Percentiles rank a stretch among this genome's conserved stretches.
Conservation (phyloP, 2,113 vertebrate genomes). For the Cairina moschata region DNA sequence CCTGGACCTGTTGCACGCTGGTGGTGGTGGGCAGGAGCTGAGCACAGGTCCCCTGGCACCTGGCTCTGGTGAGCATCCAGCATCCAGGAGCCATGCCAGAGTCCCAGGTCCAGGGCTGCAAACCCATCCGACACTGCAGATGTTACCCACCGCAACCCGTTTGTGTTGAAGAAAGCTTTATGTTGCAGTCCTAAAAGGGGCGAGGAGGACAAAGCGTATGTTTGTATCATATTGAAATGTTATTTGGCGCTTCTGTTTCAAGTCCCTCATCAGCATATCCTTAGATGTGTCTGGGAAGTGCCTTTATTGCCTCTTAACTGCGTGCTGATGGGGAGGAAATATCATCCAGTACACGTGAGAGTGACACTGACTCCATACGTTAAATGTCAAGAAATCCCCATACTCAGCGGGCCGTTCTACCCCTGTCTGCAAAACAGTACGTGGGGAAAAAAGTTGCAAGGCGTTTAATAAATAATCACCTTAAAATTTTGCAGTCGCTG, state of each 20-base stretch:
- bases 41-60: accelerated
- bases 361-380: background rate
- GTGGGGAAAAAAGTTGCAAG: background rate
- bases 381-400: background rate
- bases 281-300: background rate
- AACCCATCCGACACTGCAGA: background rate
- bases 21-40: background rate
- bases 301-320: background rate
- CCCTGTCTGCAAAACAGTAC: background rate
- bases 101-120: too few relatives aligned
- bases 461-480: background rate
- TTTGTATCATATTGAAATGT: background rate
- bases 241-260: background rate
- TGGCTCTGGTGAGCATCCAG: accelerated
- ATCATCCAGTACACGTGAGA: background rate
- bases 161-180: background rate
- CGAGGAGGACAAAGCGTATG: background rate
- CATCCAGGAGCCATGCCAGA: background rate
- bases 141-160: background rate
- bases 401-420: background rate
- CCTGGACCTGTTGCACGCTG: accelerated
- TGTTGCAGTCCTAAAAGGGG: background rate
- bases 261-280: background rate
- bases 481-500: background rate
- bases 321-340: background rate